Evolutionary conservation across 2,888 invertebrate genomes (phyloP).

Genomic region (Drosophila sordidapex): DNA sequence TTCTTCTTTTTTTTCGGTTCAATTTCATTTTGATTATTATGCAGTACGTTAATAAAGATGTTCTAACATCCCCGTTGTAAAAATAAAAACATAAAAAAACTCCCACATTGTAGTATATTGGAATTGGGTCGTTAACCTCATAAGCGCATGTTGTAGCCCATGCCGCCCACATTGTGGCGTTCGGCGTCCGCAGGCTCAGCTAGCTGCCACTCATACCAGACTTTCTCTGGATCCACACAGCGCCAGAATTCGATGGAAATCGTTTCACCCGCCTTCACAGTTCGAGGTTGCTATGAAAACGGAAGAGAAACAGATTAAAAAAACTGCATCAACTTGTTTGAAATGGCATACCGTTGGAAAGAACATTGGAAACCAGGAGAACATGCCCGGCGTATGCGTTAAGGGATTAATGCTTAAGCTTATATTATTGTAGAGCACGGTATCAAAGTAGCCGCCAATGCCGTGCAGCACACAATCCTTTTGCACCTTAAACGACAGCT

Average conservation of each 20-base stretch:
- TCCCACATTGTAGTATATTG: slow-evolving; percentile 10
- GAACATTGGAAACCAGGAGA: slow-evolving; percentile 99
- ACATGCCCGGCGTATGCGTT: slow-evolving; percentile 96
- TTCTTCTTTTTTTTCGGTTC: slow-evolving; percentile 14
- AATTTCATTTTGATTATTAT: slow-evolving; percentile 16
- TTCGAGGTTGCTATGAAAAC: slow-evolving; percentile 81
- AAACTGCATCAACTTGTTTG: not conserved
- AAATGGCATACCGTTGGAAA: slow-evolving; percentile 90
- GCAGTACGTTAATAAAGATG: slow-evolving; percentile 30
- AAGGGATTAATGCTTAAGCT: slow-evolving; percentile 95
- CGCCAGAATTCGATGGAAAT: slow-evolving; percentile 96
- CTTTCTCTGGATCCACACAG: slow-evolving; percentile 90
- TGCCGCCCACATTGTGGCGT: slow-evolving; percentile 82
- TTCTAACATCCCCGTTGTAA: slow-evolving; percentile 10
- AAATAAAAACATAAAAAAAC: not conserved
- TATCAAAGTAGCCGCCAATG: slow-evolving; percentile 98
- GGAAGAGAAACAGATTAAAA: not conserved
- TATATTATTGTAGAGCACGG: slow-evolving; percentile 93
- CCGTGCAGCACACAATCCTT: slow-evolving; percentile 95
- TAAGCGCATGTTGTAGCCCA: slow-evolving; percentile 61
- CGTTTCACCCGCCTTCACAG: slow-evolving; percentile 89
- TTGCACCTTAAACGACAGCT: slow-evolving; percentile 88
- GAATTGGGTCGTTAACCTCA: slow-evolving; percentile 20
- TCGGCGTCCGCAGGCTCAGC: slow-evolving; percentile 71
- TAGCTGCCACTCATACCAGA: slow-evolving; percentile 98